phyloP scores from a whole-genome alignment of 2,797 vertebrate species.

The Leptoclinus maculatus region DNA sequence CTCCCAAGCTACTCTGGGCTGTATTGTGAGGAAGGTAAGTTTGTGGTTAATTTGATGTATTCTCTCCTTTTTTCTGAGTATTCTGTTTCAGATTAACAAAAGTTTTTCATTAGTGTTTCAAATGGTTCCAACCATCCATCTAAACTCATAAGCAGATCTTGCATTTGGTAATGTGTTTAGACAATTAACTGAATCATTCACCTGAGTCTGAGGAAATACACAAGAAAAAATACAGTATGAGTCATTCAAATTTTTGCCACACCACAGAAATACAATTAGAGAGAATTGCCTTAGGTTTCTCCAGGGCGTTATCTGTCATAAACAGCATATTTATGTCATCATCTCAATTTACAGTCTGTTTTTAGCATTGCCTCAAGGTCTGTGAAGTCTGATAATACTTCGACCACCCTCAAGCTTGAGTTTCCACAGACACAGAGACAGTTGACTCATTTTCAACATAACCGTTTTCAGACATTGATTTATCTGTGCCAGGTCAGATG shows the following conservation, averaged over 20 bases:
- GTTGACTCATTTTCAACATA: constrained; percentile 18
- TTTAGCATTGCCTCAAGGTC: constrained; percentile 19
- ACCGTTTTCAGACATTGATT: constrained; percentile 3
- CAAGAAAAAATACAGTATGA: constrained; percentile 1
- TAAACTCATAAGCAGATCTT: background rate
- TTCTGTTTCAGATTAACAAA: constrained; percentile 16
- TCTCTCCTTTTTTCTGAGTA: background rate
- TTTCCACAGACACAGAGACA: constrained; percentile 59
- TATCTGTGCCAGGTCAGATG: constrained; percentile 4
- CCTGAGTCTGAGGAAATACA: constrained; percentile 8
- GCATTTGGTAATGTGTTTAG: constrained; percentile 28
- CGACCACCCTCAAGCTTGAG: constrained; percentile 60
- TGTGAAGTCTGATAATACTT: constrained; percentile 23
- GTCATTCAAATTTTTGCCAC: constrained; percentile 17
- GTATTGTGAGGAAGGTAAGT: constrained; percentile 94
- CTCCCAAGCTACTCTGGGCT: constrained; percentile 93
- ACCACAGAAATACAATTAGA: constrained; percentile 3
- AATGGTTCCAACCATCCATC: background rate
- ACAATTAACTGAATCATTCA: constrained; percentile 16
- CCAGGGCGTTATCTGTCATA: constrained; percentile 31
- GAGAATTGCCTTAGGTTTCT: constrained; percentile 7
- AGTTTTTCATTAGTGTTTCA: background rate
- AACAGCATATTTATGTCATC: constrained; percentile 40
- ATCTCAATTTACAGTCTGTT: constrained; percentile 23
- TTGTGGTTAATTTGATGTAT: constrained; percentile 10